phyloP scores from a whole-genome alignment of 2,113 vertebrate genomes.

The Tetrax tetrax region DNA sequence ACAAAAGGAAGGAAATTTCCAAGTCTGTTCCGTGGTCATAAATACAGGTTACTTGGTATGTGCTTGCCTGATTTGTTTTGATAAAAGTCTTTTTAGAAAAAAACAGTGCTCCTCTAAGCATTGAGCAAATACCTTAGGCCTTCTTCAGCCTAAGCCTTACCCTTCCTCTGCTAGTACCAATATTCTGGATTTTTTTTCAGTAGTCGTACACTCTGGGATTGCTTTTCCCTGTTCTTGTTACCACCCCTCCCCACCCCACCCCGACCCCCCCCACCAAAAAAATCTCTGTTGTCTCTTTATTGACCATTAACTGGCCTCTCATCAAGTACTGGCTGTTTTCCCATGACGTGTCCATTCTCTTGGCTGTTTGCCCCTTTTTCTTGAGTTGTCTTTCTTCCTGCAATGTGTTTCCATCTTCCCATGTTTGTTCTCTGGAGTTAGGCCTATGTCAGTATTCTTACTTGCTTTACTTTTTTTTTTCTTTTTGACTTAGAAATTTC shows the following conservation, averaged over 20 bases:
- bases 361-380: background rate
- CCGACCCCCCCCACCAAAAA: no score
- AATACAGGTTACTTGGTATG: background rate
- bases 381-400: background rate
- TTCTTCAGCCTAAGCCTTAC: background rate
- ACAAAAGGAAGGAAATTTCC: background rate
- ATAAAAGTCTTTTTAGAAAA: background rate
- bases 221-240: background rate
- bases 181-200: background rate
- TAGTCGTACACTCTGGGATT: background rate
- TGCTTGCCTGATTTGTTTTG: background rate
- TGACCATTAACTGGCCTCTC: background rate
- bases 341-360: background rate
- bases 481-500: background rate
- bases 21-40: background rate
- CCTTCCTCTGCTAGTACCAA: background rate
- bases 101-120: background rate
- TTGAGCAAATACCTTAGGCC: background rate
- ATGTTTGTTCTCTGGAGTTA: background rate
- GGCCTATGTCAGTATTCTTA: background rate
- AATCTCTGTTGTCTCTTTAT: background rate
- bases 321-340: background rate
- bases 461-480: background rate
- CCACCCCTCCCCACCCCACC: no score
- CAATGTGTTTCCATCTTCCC: background rate